These are phyloP conservation scores for Coelopa frigida DNA, from an alignment of 1,140 invertebrate genomes.

Conservation along the genomic window DNA sequence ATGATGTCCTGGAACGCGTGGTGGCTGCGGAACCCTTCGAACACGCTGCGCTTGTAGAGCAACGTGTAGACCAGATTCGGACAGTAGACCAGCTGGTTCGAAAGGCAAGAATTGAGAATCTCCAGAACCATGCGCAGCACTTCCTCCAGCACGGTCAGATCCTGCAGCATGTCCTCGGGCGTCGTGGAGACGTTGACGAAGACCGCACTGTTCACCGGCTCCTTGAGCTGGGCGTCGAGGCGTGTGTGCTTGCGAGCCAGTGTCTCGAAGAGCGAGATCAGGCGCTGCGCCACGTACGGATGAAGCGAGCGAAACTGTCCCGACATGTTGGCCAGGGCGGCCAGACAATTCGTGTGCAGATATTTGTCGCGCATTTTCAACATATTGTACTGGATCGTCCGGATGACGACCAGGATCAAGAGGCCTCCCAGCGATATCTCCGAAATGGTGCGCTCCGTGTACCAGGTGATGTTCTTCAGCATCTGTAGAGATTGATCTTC, in stretches of 20 bases:
- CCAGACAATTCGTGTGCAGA: constrained; percentile 93
- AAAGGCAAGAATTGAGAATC: constrained; percentile 90
- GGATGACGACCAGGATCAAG: constrained; percentile 86
- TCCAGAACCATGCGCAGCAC: constrained; percentile 93
- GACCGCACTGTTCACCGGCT: constrained; percentile 33
- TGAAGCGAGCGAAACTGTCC: constrained; percentile 89
- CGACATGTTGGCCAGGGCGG: constrained; percentile 97
- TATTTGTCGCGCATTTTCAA: constrained; percentile 94
- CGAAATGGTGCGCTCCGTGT: constrained; percentile 78
- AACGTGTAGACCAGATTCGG: constrained; percentile 93
- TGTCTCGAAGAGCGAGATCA: constrained; percentile 83
- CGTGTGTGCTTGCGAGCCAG: constrained; percentile 71
- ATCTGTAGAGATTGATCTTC: constrained; percentile 49
- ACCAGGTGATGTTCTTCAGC: constrained; percentile 84
- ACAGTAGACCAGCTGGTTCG: constrained; percentile 82
- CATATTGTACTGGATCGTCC: constrained; percentile 98
- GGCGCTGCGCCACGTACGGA: constrained; percentile 91
- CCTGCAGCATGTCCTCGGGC: constrained; percentile 59
- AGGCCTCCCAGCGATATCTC: constrained; percentile 95
- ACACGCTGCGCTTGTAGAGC: constrained; percentile 88
- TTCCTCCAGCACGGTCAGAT: constrained; percentile 93
- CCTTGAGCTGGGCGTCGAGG: constrained; percentile 47
- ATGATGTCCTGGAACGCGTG: constrained; percentile 91
- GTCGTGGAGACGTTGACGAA: constrained; percentile 40
- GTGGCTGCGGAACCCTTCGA: constrained; percentile 79